Conservation (phyloP, 2,888 invertebrate genomes). For the Anagyrus pseudococci region DNA sequence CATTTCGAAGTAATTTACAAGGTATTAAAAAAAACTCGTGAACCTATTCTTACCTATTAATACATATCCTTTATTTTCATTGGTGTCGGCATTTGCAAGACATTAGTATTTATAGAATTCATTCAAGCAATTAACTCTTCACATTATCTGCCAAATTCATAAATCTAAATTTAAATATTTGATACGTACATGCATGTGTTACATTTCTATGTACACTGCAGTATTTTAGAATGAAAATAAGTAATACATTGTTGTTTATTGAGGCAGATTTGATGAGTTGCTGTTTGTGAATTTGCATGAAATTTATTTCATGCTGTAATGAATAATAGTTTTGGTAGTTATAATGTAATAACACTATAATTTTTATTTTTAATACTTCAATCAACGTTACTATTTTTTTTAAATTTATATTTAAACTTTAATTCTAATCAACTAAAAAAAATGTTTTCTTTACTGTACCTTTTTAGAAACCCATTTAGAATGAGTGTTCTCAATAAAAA, state of each 20-base stretch:
- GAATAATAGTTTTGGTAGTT: not conserved
- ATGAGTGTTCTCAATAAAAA: too few relatives aligned
- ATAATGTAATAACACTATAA: not conserved
- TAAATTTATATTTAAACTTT: too few relatives aligned
- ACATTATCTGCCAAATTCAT: too few relatives aligned
- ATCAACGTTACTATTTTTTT: too few relatives aligned
- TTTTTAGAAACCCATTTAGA: too few relatives aligned
- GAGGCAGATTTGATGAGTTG: conserved; percentile 1
- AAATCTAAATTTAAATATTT: too few relatives aligned
- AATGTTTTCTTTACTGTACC: too few relatives aligned
- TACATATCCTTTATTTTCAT: conserved; percentile 37
- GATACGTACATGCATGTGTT: too few relatives aligned
- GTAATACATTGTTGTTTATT: too few relatives aligned
- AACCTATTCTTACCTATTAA: conserved; percentile 37
- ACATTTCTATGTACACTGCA: too few relatives aligned
- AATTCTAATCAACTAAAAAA: too few relatives aligned
- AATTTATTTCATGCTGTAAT: conserved; percentile 9
- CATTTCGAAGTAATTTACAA: conserved; percentile 17
- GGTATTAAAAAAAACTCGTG: conserved; percentile 37
- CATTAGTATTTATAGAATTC: not conserved
- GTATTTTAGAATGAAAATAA: too few relatives aligned
- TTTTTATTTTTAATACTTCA: not conserved
- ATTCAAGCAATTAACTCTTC: not conserved
- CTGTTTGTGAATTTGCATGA: conserved; percentile 23
- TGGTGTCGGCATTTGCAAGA: conserved; percentile 37